Conservation (phyloP, 2,113 vertebrate genomes). For the Lepisosteus oculatus region DNA sequence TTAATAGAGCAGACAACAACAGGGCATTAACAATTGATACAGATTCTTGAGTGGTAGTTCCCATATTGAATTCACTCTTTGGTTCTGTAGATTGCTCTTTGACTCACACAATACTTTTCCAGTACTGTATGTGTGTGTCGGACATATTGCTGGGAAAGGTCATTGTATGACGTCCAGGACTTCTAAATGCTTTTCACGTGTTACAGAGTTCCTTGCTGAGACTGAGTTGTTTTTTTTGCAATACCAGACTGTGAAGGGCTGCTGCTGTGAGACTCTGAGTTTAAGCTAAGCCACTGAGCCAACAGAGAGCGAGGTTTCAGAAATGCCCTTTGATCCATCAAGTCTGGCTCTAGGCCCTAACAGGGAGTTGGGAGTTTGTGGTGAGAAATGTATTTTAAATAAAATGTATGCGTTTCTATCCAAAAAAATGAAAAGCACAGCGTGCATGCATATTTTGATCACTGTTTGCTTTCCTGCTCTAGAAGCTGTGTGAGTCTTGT, state of each 20-base stretch:
- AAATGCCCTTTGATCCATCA: constrained; percentile 4
- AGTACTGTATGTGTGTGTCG: background rate
- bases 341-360: background rate
- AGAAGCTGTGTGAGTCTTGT: background rate
- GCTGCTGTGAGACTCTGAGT: background rate
- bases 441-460: background rate
- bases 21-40: no score
- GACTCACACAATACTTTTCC: background rate
- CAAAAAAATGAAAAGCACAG: background rate
- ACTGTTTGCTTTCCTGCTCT: background rate
- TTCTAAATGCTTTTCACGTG: background rate
- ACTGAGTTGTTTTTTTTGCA: background rate
- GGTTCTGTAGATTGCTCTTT: background rate
- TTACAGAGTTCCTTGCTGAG: background rate
- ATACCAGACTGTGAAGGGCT: background rate
- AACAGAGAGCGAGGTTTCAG: constrained; percentile 13
- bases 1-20: no score
- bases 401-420: background rate
- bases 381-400: constrained; percentile 14
- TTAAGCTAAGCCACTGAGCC: constrained; percentile 4
- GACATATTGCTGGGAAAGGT: background rate
- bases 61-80: background rate
- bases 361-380: constrained; percentile 4
- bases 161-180: background rate
- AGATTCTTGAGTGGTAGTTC: no score